Conservation (phyloP, 92 coral and sea anemone species). For the Phenganax stokvisi region DNA sequence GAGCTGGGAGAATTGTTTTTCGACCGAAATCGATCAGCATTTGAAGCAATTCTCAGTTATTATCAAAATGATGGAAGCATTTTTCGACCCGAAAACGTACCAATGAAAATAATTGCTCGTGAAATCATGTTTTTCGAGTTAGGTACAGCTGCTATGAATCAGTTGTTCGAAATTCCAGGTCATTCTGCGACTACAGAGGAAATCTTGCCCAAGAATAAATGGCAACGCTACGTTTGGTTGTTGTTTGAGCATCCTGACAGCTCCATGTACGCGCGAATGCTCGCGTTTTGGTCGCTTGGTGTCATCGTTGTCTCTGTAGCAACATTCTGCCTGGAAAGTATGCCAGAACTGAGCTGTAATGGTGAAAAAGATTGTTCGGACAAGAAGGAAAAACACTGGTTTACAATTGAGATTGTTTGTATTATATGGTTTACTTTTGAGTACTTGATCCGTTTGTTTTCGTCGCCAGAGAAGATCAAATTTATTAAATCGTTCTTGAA, state of each 20-base stretch:
- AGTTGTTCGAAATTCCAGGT: conserved; percentile 72
- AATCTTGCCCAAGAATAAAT: conserved; percentile 59
- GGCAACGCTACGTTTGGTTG: conserved; percentile 73
- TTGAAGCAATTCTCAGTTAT: conserved; percentile 87
- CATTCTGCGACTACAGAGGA: conserved; percentile 52
- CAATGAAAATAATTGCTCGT: conserved; percentile 71
- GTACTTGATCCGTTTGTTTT: conserved; percentile 66
- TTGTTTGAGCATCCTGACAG: conserved; percentile 95
- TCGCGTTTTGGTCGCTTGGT: conserved; percentile 77
- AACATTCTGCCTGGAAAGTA: conserved; percentile 83
- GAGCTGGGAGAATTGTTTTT: conserved; percentile 78
- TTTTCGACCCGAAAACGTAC: conserved; percentile 84
- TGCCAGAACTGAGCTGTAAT: conserved; percentile 61
- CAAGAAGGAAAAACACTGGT: conserved; percentile 34
- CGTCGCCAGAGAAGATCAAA: conserved; percentile 78
- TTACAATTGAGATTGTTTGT: conserved; percentile 74
- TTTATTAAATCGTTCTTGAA: conserved; percentile 79
- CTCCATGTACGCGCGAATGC: conserved; percentile 64
- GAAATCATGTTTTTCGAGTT: conserved; percentile 85
- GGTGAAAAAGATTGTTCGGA: conserved; percentile 27
- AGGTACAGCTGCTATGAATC: conserved; percentile 58
- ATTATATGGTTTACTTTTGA: conserved; percentile 91
- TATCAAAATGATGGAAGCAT: conserved; percentile 86
- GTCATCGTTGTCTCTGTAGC: conserved; percentile 77
- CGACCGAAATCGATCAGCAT: conserved; percentile 96